Conservation (phyloP, 1,140 invertebrate genomes). For the Lepidurus packardi region DNA sequence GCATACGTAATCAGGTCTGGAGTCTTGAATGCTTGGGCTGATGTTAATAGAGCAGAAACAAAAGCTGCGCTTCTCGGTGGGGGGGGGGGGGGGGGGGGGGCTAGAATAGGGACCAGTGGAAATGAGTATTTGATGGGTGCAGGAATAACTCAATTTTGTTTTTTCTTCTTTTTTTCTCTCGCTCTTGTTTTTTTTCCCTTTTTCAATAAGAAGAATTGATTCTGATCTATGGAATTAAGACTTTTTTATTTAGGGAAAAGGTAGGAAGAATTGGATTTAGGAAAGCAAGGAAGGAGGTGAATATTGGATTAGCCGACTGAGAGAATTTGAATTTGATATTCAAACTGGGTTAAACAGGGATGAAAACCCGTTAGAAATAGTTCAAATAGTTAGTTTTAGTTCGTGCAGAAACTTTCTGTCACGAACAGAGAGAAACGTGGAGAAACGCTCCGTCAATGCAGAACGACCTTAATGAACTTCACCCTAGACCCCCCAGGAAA, state of each 20-base stretch:
- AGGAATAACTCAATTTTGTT: not conserved
- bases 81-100: not conserved
- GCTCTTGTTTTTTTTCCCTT: not conserved
- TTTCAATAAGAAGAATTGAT: too few species aligned
- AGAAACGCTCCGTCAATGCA: not conserved
- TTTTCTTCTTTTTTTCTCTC: not conserved
- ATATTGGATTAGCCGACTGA: too few species aligned
- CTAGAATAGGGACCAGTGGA: not conserved
- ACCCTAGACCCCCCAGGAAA: not conserved
- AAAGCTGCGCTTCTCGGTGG: not conserved
- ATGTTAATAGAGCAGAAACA: conserved; percentile 19
- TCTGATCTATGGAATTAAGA: too few species aligned
- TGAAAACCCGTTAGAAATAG: too few species aligned
- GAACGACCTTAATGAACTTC: conserved; percentile 1
- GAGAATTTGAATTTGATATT: too few species aligned
- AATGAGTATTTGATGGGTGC: conserved; percentile 5
- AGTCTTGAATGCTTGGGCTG: conserved; percentile 3
- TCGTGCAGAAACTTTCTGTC: not conserved
- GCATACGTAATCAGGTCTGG: not conserved
- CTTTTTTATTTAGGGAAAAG: too few species aligned
- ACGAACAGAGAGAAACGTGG: not conserved
- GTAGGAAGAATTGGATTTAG: too few species aligned
- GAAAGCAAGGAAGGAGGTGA: too few species aligned
- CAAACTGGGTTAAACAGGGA: too few species aligned
- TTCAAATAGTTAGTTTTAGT: not conserved